Evolutionary conservation across 2,113 vertebrate species (phyloP), one percentile per base, ranked within the genome.

Genomic region (Geothlypis trichas): DNA sequence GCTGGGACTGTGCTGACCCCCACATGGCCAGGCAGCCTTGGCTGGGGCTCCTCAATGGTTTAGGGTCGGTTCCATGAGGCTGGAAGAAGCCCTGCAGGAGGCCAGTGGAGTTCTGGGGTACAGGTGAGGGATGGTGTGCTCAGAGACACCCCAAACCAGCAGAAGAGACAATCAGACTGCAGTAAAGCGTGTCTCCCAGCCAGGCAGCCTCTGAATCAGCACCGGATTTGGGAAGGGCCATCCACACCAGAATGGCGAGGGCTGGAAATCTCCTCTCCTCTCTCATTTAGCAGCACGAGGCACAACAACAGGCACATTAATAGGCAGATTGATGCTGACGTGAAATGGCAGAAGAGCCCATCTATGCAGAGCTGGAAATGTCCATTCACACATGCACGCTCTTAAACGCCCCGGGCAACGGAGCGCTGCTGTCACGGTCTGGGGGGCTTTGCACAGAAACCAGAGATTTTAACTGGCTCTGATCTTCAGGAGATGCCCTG

Each of bases 261-360:
- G 65, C 85, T 89, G 95, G 68, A 72, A 72, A 68, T 54, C 82
- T 91, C 54, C 71, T 49, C 71, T 68, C 27, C 55, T 39, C 59
- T 41, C 93, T 91, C 88, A 8, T 84, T 91, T 47, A 31, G 92
- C n/a, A 78, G 19, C 41, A 41, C 26, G 33, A 95, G 79, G 88
- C 90, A 42, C 72, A 83, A 89, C 79, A 96, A 86, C 75, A 80
- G 79, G 57, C 89, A 11, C 88, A 3, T 27, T 72, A 89, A 79
- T 59, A 87, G 73, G 15, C 61, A 23, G 80, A 81, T 44, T 95
- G 96, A 97, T 31, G 90, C 89, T 95, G 93, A 97, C 58, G 42
- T 86, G 89, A 92, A 91, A 95, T 92, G 91, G 93, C 95, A 94
- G 93, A 91, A 61, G 89, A 95, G 92, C 95, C 63, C 83, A 73